Percentiles rank a stretch among this genome's conserved stretches.
phyloP scores from a whole-genome alignment of 1,140 invertebrate genomes.

The Tetranychus cinnabarinus region DNA sequence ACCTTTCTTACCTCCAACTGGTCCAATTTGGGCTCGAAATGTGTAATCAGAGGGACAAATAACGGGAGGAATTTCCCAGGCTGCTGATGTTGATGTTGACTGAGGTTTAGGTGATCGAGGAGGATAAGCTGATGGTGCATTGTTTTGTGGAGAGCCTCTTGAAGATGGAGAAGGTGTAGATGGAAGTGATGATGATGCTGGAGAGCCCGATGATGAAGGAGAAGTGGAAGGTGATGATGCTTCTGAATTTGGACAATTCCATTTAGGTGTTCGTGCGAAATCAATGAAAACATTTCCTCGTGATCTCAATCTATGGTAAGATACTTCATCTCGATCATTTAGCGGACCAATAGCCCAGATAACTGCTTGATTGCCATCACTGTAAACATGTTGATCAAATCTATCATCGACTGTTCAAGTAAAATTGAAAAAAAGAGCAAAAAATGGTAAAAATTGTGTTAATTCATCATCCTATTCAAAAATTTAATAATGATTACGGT shows the following conservation, averaged over 20 bases:
- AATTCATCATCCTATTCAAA: neutral
- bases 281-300: slow-evolving; percentile 45
- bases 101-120: neutral
- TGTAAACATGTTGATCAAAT: slow-evolving; percentile 24
- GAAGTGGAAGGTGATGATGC: neutral
- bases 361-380: slow-evolving; percentile 35
- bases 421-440: slow-evolving; percentile 24
- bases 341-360: slow-evolving; percentile 69
- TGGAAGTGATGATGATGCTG: neutral
- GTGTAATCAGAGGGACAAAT: slow-evolving; percentile 14
- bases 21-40: slow-evolving; percentile 16
- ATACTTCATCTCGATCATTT: slow-evolving; percentile 49
- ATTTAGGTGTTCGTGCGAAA: slow-evolving; percentile 58
- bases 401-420: slow-evolving; percentile 7
- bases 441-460: slow-evolving; percentile 14
- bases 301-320: slow-evolving; percentile 38
- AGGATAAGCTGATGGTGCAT: neutral
- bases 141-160: neutral
- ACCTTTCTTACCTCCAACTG: slow-evolving; percentile 14
- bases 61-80: slow-evolving; percentile 13
- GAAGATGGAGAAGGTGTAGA: neutral
- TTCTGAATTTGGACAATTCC: slow-evolving; percentile 76
- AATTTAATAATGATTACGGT: no score
- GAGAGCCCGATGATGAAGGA: neutral
- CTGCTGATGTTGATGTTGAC: neutral